Evolutionary conservation across 2,113 vertebrate genomes (phyloP).

Genomic region (Dasyurus viverrinus): DNA sequence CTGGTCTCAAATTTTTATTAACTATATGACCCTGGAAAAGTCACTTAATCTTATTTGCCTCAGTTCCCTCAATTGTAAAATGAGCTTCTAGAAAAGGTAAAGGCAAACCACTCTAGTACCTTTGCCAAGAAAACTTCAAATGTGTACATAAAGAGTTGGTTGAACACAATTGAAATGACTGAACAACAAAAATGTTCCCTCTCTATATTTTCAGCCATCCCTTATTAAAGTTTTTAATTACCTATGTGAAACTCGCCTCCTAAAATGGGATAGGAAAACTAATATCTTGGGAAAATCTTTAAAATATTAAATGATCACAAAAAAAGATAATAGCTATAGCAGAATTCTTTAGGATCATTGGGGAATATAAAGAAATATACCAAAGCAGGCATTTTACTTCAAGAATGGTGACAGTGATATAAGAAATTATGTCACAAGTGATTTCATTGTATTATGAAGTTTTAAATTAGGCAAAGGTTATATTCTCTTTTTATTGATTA

Average conservation of each 20-base stretch:
- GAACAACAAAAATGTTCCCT: not conserved
- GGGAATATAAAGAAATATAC: not conserved
- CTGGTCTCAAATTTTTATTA: not conserved
- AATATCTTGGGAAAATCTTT: not conserved
- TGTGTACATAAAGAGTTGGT: too few relatives aligned
- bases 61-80: too few relatives aligned
- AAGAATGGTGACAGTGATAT: not conserved
- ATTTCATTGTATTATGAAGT: not conserved
- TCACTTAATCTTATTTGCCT: too few relatives aligned
- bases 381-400: not conserved
- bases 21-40: not conserved
- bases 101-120: too few relatives aligned
- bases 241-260: not conserved
- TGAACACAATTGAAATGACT: not conserved
- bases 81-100: too few relatives aligned
- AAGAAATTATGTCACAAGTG: not conserved
- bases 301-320: not conserved
- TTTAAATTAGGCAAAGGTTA: constrained; percentile 62
- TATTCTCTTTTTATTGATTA: constrained; percentile 56
- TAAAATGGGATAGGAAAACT: not conserved
- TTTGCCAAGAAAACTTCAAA: too few relatives aligned
- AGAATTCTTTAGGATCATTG: not conserved
- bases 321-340: not conserved
- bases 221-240: not conserved
- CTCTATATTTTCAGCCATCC: not conserved